Conservation (phyloP, 2,888 invertebrate genomes). For the Epinotia demarniana region DNA sequence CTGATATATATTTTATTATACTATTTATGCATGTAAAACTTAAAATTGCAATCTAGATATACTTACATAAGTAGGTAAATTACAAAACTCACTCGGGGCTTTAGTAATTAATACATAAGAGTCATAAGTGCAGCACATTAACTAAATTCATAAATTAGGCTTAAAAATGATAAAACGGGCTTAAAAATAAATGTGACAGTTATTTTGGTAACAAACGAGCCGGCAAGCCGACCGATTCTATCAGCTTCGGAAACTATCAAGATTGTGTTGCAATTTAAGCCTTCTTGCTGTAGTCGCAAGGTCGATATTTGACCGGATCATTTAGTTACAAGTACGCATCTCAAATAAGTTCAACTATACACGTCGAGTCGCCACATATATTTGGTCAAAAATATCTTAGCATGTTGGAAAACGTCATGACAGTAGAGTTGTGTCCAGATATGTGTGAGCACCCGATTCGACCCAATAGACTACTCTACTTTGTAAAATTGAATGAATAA, state of each 20-base stretch:
- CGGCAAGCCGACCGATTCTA: constrained; percentile 16
- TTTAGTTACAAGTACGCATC: too few species aligned
- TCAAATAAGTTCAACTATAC: too few species aligned
- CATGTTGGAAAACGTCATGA: too few species aligned
- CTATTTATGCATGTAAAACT: constrained; percentile 31
- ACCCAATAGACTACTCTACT: too few species aligned
- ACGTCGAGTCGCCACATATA: too few species aligned
- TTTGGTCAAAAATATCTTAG: too few species aligned
- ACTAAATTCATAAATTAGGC: constrained; percentile 40
- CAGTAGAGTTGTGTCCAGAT: too few species aligned
- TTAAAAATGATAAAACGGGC: constrained; percentile 25
- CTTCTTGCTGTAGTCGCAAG: too few species aligned
- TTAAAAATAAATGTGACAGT: constrained; percentile 45
- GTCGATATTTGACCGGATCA: too few species aligned
- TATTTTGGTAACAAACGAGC: constrained; percentile 47
- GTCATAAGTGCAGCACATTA: constrained; percentile 27
- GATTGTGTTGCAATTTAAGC: too few species aligned
- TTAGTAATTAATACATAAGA: constrained; percentile 35
- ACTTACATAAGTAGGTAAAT: constrained; percentile 46
- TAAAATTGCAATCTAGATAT: constrained; percentile 39
- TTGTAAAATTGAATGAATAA: neutral
- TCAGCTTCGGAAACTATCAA: neutral
- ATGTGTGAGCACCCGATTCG: too few species aligned
- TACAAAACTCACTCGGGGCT: constrained; percentile 34
- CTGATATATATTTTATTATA: constrained; percentile 36